Evolutionary conservation across 2,888 invertebrate species (phyloP).

Genomic region (Tetramorium bicarinatum): DNA sequence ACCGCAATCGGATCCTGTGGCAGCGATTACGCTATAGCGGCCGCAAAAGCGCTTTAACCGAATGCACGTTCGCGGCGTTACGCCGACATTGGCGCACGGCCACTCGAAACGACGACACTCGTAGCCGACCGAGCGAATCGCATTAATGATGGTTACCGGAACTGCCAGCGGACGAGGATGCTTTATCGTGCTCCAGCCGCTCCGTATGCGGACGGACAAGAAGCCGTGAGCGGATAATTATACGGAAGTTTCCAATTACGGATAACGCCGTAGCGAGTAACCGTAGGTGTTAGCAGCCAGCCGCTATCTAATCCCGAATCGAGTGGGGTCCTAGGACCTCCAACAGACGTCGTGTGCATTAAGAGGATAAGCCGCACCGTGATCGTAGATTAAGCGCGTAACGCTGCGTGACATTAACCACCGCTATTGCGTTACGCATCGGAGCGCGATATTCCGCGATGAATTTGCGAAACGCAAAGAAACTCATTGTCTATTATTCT

Average conservation of each 20-base stretch:
- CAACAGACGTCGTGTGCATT: conserved; percentile 37
- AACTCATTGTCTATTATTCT: background rate
- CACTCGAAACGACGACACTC: conserved; percentile 71
- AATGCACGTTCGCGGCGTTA: conserved; percentile 67
- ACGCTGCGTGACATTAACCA: conserved; percentile 44
- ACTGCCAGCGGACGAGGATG: conserved; percentile 59
- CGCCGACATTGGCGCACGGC: conserved; percentile 50
- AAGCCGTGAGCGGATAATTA: conserved; percentile 78
- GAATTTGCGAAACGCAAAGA: background rate
- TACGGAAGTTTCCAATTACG: conserved; percentile 82
- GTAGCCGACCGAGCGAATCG: conserved; percentile 70
- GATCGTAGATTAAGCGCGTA: conserved; percentile 52
- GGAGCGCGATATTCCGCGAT: background rate
- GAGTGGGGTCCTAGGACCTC: conserved; percentile 15
- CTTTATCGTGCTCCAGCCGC: conserved; percentile 54
- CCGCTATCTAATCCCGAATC: conserved; percentile 58
- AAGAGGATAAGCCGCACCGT: conserved; percentile 49
- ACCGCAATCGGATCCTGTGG: conserved; percentile 75
- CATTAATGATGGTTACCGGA: conserved; percentile 73
- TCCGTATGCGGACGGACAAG: conserved; percentile 72
- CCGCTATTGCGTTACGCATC: conserved; percentile 18
- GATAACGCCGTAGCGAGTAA: conserved; percentile 73
- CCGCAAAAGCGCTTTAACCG: conserved; percentile 73
- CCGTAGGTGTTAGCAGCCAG: conserved; percentile 58
- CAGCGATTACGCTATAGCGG: conserved; percentile 69